Evolutionary conservation across 1,140 invertebrate species (phyloP), one percentile per base, ranked within the genome.

Genomic region (Conus betulinus): DNA sequence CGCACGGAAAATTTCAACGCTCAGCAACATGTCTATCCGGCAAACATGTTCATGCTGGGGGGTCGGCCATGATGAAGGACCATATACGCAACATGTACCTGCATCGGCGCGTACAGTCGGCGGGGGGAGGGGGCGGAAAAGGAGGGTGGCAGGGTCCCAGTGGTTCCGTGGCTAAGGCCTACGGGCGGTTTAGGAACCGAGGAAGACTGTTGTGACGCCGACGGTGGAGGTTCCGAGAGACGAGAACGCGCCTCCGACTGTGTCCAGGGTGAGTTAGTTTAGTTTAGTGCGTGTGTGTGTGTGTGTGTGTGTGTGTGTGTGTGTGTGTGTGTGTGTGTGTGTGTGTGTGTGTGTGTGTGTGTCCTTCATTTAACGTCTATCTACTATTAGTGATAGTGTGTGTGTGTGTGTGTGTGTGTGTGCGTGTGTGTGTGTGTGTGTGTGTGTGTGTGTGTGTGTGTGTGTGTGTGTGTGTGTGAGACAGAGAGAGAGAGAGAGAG

Each of bases 211-310:
- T 3, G 63, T 53, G 84, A 10, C 8, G 67, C 27, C 8, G 67
- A 5, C 63, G 17, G 39, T 17, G 7, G 52, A 76, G n/a, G 71
- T 51, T 6, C 27, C 11, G 0, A 53, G 5, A 57, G 74, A 87
- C n/a, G 67, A 79, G 85, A 78, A 87, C 53, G 53, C 71, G 3
- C 67, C 85, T 27, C 85, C 85, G 23, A 5, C 85, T 55, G 85
- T 55, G 20, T 87, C 85, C n/a, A 52, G 74, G 85, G 85, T 87
- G 71, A 87, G 85, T 27, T 13, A 39, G 39, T 39, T 27, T 13
- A 39, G 39, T 39, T 13, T 10, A 23, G 39, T 67, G 63, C 3
- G 57, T 60, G 83, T 23, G n/a, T 11, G 57, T 15, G 83, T 5
- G 57, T n/a, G n/a, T 84, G 55, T 20, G n/a, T 81, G 27, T 27